Evolutionary conservation across 2,888 invertebrate species (phyloP).

Genomic region (Lithophane socia): DNA sequence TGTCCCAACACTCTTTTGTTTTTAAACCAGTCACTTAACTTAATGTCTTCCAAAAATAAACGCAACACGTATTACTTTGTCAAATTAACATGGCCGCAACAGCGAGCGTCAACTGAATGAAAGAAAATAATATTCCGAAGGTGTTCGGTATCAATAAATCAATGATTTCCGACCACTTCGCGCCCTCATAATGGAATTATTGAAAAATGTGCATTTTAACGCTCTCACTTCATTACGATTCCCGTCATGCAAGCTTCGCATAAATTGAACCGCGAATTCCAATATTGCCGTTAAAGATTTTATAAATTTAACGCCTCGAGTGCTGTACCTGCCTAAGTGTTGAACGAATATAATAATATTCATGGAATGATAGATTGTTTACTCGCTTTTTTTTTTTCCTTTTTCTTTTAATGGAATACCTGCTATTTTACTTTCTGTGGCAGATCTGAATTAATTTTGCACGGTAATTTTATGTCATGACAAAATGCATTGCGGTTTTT

Average conservation of each 20-base stretch:
- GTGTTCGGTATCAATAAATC: constrained; percentile 69
- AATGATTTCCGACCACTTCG: constrained; percentile 63
- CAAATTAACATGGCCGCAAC: constrained; percentile 53
- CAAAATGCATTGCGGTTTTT: constrained; percentile 10
- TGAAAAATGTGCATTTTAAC: constrained; percentile 75
- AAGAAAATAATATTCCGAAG: constrained; percentile 65
- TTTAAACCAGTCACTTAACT: constrained; percentile 32
- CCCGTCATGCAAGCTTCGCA: constrained; percentile 69
- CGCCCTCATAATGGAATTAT: constrained; percentile 71
- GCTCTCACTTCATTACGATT: constrained; percentile 74
- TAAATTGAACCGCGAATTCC: constrained; percentile 70
- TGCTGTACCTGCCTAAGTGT: constrained; percentile 57
- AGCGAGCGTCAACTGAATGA: constrained; percentile 30
- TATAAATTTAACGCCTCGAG: constrained; percentile 69
- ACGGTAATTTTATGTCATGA: constrained; percentile 17
- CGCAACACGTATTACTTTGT: constrained; percentile 48
- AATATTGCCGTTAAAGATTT: constrained; percentile 72
- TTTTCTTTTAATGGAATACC: constrained; percentile 24
- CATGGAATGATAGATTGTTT: constrained; percentile 42
- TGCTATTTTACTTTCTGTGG: constrained; percentile 14
- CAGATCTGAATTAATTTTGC: constrained; percentile 20
- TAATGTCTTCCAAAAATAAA: constrained; percentile 34
- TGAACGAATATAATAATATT: constrained; percentile 60
- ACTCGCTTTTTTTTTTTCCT: constrained; percentile 11
- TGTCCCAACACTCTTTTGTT: constrained; percentile 19